Conservation (phyloP, 2,113 vertebrate genomes). For the Clarias gariepinus region DNA sequence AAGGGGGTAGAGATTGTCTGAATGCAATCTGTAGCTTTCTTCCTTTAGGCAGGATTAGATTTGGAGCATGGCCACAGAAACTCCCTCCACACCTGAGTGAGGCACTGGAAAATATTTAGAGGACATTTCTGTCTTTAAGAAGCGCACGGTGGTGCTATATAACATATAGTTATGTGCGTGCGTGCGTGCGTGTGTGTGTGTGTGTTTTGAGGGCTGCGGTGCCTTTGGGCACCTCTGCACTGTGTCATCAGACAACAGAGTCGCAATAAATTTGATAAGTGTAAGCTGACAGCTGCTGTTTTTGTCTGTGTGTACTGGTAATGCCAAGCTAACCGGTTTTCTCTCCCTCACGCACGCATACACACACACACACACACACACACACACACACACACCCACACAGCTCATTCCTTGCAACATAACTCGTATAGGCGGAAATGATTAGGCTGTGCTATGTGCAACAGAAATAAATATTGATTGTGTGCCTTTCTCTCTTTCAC, state of each 20-base stretch:
- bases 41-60: neutral
- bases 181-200: neutral
- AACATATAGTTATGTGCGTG: slow-evolving; percentile 1
- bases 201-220: slow-evolving; percentile 1
- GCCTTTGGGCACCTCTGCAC: slow-evolving; percentile 38
- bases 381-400: slow-evolving; percentile 27
- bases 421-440: neutral
- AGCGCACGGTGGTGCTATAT: slow-evolving; percentile 14
- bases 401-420: neutral
- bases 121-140: slow-evolving; percentile 2
- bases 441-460: neutral
- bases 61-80: neutral
- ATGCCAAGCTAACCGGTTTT: slow-evolving; percentile 25
- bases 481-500: neutral
- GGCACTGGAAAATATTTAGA: slow-evolving; percentile 3
- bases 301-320: slow-evolving; percentile 25
- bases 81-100: neutral
- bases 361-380: too few species aligned
- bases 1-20: neutral
- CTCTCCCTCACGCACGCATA: neutral
- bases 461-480: neutral
- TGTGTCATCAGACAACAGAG: slow-evolving; percentile 49
- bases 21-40: neutral
- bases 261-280: slow-evolving; percentile 46
- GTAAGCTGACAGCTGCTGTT: slow-evolving; percentile 51